Evolutionary conservation across 2,113 vertebrate genomes (phyloP).

Genomic region (Prolemur simus): DNA sequence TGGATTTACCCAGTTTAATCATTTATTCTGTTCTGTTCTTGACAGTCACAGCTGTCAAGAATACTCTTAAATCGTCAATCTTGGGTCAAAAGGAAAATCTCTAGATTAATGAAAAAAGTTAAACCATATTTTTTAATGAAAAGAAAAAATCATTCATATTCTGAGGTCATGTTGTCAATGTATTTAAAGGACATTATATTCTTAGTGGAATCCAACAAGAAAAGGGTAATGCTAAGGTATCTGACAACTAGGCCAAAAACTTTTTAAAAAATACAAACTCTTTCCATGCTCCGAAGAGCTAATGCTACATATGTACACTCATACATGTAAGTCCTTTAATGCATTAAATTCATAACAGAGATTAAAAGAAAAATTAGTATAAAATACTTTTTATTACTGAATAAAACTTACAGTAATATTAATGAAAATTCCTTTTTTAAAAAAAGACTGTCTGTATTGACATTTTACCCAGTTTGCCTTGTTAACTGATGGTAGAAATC

Average conservation of each 20-base stretch:
- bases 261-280: slow-evolving; percentile 75
- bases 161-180: slow-evolving; percentile 69
- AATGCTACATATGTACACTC: slow-evolving; percentile 42
- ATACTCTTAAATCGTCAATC: slow-evolving; percentile 78
- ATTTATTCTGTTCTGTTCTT: slow-evolving; percentile 77
- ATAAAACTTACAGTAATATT: neutral
- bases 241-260: slow-evolving; percentile 74
- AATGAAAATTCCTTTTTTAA: slow-evolving; percentile 32
- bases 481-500: neutral
- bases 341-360: slow-evolving; percentile 52
- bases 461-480: slow-evolving; percentile 10
- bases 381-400: neutral
- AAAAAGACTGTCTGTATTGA: slow-evolving; percentile 39
- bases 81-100: slow-evolving; percentile 80
- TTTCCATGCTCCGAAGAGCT: slow-evolving; percentile 49
- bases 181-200: slow-evolving; percentile 77
- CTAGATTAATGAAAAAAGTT: slow-evolving; percentile 82
- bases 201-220: slow-evolving; percentile 74
- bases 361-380: slow-evolving; percentile 38
- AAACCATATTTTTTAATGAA: slow-evolving; percentile 77
- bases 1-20: slow-evolving; percentile 66
- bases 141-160: slow-evolving; percentile 75
- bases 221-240: slow-evolving; percentile 63
- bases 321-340: neutral
- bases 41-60: slow-evolving; percentile 79